Percentiles rank a stretch among this genome's conserved stretches.
These are phyloP conservation scores for Cosmopolites sordidus DNA, from an alignment of 2,888 invertebrate genomes.

Conservation along the genomic window DNA sequence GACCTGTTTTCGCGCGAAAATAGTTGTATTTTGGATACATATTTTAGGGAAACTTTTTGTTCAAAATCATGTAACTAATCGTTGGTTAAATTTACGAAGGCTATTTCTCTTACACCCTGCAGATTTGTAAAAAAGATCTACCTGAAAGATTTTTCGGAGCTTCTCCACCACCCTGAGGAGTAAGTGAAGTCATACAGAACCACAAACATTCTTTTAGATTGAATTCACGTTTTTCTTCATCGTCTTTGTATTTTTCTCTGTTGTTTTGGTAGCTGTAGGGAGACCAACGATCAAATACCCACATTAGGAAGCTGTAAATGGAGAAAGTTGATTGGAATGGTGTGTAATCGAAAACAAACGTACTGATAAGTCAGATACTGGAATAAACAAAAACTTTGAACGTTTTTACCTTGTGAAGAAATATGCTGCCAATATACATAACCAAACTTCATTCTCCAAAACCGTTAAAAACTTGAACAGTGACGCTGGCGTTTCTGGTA, in stretches of 20 bases:
- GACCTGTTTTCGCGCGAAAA: no score
- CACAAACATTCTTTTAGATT: conserved; percentile 94
- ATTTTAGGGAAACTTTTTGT: no score
- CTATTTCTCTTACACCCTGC: no score
- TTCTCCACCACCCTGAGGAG: conserved; percentile 92
- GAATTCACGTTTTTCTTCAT: conserved; percentile 91
- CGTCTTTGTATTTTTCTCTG: conserved; percentile 85
- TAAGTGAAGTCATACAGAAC: conserved; percentile 98
- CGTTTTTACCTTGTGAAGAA: conserved; percentile 94
- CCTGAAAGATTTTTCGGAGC: conserved; percentile 96
- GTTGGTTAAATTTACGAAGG: no score
- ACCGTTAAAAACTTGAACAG: conserved; percentile 96
- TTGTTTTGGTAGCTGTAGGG: conserved; percentile 97
- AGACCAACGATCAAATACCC: conserved; percentile 95
- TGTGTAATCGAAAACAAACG: no score
- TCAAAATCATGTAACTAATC: no score
- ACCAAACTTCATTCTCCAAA: conserved; percentile 93
- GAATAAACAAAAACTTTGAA: no score
- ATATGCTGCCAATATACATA: conserved; percentile 91
- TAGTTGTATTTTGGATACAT: no score
- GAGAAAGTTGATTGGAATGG: no score
- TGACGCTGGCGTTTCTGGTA: conserved; percentile 83
- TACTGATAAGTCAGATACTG: no score
- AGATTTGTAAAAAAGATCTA: not conserved
- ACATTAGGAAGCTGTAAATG: conserved; percentile 74